phyloP scores from a whole-genome alignment of 2,888 invertebrate genomes.

The Melangyna quadrimaculata region DNA sequence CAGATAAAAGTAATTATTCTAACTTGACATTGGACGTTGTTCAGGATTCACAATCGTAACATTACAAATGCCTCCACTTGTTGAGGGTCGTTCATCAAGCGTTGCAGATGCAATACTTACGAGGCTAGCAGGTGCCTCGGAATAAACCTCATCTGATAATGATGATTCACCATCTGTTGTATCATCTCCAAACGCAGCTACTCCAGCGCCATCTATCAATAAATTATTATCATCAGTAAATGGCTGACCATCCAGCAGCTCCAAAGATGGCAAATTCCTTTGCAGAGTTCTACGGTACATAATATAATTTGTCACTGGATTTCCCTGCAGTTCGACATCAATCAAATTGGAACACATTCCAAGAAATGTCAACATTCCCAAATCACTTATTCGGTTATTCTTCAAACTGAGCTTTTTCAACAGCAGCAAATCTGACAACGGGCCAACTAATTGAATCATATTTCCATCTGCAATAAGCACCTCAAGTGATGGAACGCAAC shows the following conservation, averaged over 20 bases:
- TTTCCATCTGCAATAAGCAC: constrained; percentile 86
- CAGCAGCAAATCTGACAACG: constrained; percentile 83
- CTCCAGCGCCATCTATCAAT: background rate
- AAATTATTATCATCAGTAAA: constrained; percentile 61
- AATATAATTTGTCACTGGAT: constrained; percentile 79
- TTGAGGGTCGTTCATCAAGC: constrained; percentile 49
- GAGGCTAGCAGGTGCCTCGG: constrained; percentile 28
- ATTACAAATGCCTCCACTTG: constrained; percentile 44
- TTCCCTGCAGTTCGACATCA: constrained; percentile 82
- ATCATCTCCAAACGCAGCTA: constrained; percentile 21
- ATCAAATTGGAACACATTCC: constrained; percentile 82
- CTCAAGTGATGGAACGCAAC: constrained; percentile 84
- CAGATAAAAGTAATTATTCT: background rate
- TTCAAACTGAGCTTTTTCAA: constrained; percentile 81
- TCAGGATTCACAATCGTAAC: constrained; percentile 14
- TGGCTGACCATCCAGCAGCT: constrained; percentile 80
- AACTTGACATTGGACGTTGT: constrained; percentile 45
- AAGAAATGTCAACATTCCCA: constrained; percentile 78
- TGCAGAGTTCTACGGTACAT: constrained; percentile 79
- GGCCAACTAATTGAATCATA: constrained; percentile 84
- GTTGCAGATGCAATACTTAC: constrained; percentile 57
- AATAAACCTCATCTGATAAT: constrained; percentile 62
- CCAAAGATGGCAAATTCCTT: constrained; percentile 79
- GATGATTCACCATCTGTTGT: constrained; percentile 59
- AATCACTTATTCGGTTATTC: constrained; percentile 78